Conservation (phyloP, 2,888 invertebrate species). For the Amiota mariae region DNA sequence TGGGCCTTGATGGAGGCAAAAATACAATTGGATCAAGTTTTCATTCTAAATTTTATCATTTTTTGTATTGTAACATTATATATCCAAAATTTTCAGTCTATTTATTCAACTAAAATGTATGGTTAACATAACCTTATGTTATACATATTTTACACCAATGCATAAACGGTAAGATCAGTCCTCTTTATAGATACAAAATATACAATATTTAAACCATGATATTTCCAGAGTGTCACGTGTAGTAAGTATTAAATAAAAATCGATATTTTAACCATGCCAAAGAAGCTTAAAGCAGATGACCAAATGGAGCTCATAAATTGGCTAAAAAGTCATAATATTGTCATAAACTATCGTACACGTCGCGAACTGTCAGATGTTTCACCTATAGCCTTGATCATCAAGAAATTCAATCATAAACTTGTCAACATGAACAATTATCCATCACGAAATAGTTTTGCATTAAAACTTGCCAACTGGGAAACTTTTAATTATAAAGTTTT, state of each 20-base stretch:
- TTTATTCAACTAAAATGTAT: no score
- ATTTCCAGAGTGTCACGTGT: neutral
- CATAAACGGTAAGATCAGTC: neutral
- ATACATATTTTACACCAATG: neutral
- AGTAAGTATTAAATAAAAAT: neutral
- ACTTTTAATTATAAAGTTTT: slow-evolving; percentile 84
- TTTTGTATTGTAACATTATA: no score
- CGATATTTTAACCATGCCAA: slow-evolving; percentile 45
- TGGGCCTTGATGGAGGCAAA: no score
- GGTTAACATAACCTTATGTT: no score
- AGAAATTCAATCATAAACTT: slow-evolving; percentile 80
- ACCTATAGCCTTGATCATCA: slow-evolving; percentile 80
- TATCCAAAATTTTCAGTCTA: neutral
- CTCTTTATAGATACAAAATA: neutral
- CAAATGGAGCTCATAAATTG: slow-evolving; percentile 56
- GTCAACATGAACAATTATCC: slow-evolving; percentile 87
- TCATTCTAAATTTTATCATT: no score
- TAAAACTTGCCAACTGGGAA: slow-evolving; percentile 86
- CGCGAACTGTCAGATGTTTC: slow-evolving; percentile 85
- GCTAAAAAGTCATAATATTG: slow-evolving; percentile 74
- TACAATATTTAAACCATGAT: neutral
- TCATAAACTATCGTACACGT: slow-evolving; percentile 69
- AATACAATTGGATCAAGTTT: no score
- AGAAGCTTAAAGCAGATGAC: slow-evolving; percentile 47
- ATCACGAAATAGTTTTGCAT: slow-evolving; percentile 78